Conservation (phyloP, 2,888 invertebrate species). For the Eutolmus rufibarbis region DNA sequence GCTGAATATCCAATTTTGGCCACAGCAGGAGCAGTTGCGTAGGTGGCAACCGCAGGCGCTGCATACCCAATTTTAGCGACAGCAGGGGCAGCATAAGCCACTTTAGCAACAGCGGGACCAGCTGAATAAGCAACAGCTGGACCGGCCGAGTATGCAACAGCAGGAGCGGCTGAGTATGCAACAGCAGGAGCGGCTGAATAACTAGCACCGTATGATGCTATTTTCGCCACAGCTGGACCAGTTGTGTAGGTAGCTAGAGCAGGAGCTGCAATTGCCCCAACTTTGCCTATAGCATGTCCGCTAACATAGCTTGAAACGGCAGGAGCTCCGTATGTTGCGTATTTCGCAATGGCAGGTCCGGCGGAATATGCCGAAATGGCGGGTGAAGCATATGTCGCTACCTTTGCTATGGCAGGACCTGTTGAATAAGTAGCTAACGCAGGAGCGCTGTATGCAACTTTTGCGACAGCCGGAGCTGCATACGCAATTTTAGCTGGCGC, state of each 20-base stretch:
- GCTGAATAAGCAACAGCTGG: slow-evolving; percentile 47
- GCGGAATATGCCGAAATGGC: slow-evolving; percentile 49
- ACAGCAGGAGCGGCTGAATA: slow-evolving; percentile 45
- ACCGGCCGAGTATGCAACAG: slow-evolving; percentile 44
- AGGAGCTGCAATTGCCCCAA: slow-evolving; percentile 27
- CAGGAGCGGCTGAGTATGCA: slow-evolving; percentile 38
- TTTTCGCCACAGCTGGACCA: slow-evolving; percentile 54
- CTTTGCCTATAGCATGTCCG: slow-evolving; percentile 34
- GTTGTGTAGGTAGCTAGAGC: slow-evolving; percentile 56
- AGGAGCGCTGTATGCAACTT: slow-evolving; percentile 29
- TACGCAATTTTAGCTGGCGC: slow-evolving; percentile 34
- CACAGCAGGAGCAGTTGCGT: slow-evolving; percentile 55
- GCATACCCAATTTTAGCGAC: slow-evolving; percentile 15
- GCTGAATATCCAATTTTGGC: slow-evolving; percentile 26
- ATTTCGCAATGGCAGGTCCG: slow-evolving; percentile 63
- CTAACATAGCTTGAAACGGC: not conserved
- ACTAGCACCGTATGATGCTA: slow-evolving; percentile 44
- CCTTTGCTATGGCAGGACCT: slow-evolving; percentile 45
- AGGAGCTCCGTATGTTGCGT: slow-evolving; percentile 44
- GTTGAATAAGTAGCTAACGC: slow-evolving; percentile 40
- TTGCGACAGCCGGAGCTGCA: slow-evolving; percentile 45
- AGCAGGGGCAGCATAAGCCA: slow-evolving; percentile 52
- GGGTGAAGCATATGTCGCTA: slow-evolving; percentile 46
- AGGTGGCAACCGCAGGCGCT: slow-evolving; percentile 49
- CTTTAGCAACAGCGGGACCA: slow-evolving; percentile 34